Base-by-base conservation (phyloP, 2,888 invertebrate genomes). In the Abscondita cerata region DNA sequence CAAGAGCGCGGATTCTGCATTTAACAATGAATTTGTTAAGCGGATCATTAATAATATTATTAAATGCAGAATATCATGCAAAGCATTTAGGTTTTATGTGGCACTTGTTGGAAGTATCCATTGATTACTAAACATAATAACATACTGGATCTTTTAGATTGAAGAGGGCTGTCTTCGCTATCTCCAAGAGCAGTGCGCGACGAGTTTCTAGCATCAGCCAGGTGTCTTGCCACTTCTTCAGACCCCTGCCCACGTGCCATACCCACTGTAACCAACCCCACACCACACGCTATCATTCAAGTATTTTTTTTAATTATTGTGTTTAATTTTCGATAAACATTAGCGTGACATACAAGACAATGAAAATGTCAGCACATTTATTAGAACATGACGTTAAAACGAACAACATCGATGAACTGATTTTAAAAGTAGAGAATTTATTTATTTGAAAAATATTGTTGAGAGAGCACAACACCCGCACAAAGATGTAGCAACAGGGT, bases 71-170 rank as follows among this genome's bases (percentile, higher is more conserved):
- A 4, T 25, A 25, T 6, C 13, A 16, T 18, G 20, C 55, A 47
- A 55, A 36, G 31, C 19, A 46, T 20, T 36, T 55, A 52, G 16
- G 31, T 9, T 47, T 25, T 4, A 25, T 25, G 25, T 25, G 25
- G 2, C 25, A 25, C 25, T 25, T 4, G 6, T 25, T 25, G 38
- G 13, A 12, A 12, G 38, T 4, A 38, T 38, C 11, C 4, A 4
- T 8, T n/a, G n/a, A n/a, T n/a, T n/a, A n/a, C n/a, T n/a, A n/a
- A n/a, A n/a, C n/a, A n/a, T n/a, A 60, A 54, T 56, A 65, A 91
- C 92, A 82, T 92, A 92, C 92, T 92, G 81, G 91, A 90, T 85
- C 90, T 84, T 82, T 91, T 91, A 75, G 89, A 89, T 82, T 90
- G 92, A 72, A 93, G 88, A 76, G 92, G 92, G 79, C 91, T 91